A percentile compares a stretch with the other conserved stretches of the same genome.
Evolutionary conservation across 2,888 invertebrate genomes (phyloP).

Genomic region (Tenthredo amoena): DNA sequence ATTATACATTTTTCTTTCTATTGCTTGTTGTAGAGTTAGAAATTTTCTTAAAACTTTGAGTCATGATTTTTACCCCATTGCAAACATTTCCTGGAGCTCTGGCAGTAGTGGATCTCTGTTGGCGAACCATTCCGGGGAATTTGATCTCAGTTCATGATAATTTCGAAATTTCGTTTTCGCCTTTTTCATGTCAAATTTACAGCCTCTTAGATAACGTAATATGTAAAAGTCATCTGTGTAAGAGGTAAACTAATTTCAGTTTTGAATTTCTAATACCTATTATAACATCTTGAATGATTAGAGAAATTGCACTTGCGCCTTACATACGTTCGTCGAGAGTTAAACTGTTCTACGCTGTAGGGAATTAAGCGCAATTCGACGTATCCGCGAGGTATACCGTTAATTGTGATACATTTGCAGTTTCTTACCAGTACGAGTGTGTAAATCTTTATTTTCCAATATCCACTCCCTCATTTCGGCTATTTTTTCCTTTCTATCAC

Average conservation of each 20-base stretch:
- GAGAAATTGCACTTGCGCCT: background rate
- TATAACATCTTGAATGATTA: background rate
- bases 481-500: slow-evolving; percentile 70
- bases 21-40: slow-evolving; percentile 38
- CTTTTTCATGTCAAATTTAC: slow-evolving; percentile 82
- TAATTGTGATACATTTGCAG: background rate
- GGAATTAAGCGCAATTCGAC: background rate
- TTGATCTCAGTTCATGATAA: slow-evolving; percentile 81
- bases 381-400: background rate
- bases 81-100: slow-evolving; percentile 81
- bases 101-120: slow-evolving; percentile 81
- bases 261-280: background rate
- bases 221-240: slow-evolving; percentile 79
- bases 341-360: background rate
- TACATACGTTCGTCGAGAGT: background rate
- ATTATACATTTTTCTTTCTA: background rate
- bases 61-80: slow-evolving; percentile 77
- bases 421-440: slow-evolving; percentile 73
- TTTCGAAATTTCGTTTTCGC: slow-evolving; percentile 81
- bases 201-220: slow-evolving; percentile 81
- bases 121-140: slow-evolving; percentile 82
- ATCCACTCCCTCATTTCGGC: slow-evolving; percentile 76
- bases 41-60: slow-evolving; percentile 27
- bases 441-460: slow-evolving; percentile 71
- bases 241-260: background rate